Conservation (phyloP, 2,113 vertebrate species). For the Cebus imitator region DNA sequence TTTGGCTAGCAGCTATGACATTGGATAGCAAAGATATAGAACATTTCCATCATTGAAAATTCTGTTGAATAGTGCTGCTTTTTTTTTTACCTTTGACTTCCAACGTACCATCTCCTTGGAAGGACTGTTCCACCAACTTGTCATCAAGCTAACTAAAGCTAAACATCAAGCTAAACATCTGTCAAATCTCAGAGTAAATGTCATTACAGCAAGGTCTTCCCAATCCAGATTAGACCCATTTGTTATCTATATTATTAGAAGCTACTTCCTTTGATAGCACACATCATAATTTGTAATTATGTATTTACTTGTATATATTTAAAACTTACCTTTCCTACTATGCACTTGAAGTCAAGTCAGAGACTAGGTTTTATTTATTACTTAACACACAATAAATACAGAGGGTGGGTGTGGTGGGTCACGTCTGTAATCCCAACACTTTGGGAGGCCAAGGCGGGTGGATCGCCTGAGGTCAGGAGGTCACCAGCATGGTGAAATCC, state of each 20-base stretch:
- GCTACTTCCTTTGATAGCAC: background rate
- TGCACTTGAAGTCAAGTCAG: background rate
- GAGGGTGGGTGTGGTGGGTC: background rate
- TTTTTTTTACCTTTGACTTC: background rate
- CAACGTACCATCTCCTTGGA: background rate
- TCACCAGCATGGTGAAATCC: no score
- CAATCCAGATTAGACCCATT: background rate
- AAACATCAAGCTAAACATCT: background rate
- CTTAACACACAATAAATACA: background rate
- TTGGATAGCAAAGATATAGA: background rate
- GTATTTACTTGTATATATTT: background rate
- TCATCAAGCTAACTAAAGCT: background rate
- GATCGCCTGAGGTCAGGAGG: no score
- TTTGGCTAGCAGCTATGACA: background rate
- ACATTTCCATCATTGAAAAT: background rate
- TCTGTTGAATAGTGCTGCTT: background rate
- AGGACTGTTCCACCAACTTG: background rate
- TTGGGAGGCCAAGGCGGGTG: no score
- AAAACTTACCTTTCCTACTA: background rate
- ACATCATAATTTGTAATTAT: background rate
- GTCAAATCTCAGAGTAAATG: background rate
- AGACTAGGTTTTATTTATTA: background rate
- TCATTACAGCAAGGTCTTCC: background rate
- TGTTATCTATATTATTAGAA: background rate
- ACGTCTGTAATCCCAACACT: no score